Evolutionary conservation across 2,113 vertebrate species (phyloP).

Genomic region (Peromyscus leucopus): DNA sequence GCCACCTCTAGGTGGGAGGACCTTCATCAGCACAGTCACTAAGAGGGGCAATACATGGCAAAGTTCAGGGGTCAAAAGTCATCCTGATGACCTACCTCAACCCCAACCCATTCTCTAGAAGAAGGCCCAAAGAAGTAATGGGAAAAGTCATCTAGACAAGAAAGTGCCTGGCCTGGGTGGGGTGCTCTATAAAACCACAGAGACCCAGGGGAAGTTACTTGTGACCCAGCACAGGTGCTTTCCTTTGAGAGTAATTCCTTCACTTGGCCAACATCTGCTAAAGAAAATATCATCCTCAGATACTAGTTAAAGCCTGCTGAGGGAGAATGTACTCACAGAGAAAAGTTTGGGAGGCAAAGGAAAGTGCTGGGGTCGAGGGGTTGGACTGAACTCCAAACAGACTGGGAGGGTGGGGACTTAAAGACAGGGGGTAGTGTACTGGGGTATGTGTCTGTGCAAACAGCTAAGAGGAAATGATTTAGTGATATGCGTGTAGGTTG

Average conservation of each 20-base stretch:
- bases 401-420: neutral
- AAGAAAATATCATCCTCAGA: neutral
- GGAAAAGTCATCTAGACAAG: neutral
- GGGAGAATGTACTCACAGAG: neutral
- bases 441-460: neutral
- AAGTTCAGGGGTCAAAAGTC: neutral
- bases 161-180: neutral
- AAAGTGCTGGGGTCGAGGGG: neutral
- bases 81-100: neutral
- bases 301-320: neutral
- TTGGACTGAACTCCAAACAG: neutral
- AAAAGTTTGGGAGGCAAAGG: neutral
- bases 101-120: neutral
- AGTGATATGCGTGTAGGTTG: neutral
- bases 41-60: neutral
- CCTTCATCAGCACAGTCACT: neutral
- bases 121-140: too few species aligned
- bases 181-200: neutral
- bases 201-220: too few species aligned
- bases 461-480: neutral
- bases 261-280: neutral
- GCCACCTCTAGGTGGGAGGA: neutral
- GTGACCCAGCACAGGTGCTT: neutral
- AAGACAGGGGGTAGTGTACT: neutral
- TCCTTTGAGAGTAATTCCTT: neutral